A percentile compares a stretch with the other conserved stretches of the same genome.
Conservation (phyloP, 1,140 invertebrate species). For the Frieseomelitta varia region DNA sequence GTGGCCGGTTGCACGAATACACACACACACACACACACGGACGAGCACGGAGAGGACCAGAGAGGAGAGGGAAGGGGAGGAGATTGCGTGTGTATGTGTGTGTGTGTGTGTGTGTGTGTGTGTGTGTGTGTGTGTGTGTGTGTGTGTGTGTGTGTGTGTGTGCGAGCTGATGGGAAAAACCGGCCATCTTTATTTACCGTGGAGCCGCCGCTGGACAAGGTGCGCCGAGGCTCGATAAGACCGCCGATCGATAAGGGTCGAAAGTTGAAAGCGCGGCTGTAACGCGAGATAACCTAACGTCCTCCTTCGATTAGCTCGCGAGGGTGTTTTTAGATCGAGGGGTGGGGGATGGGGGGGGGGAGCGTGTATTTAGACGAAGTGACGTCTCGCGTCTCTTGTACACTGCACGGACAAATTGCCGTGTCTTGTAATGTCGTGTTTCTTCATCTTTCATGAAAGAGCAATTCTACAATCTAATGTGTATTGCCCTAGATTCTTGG, state of each 20-base stretch:
- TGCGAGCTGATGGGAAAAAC: conserved; percentile 56
- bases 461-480: too few relatives aligned
- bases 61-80: too few relatives aligned
- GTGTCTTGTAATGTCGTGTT: not conserved
- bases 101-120: too few relatives aligned
- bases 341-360: too few relatives aligned
- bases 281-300: conserved; percentile 35
- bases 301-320: not conserved
- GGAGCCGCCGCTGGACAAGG: conserved; percentile 47
- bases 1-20: conserved; percentile 21
- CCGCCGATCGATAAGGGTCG: conserved; percentile 64
- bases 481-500: too few relatives aligned
- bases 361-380: not conserved
- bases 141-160: conserved; percentile 9
- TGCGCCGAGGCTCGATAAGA: conserved; percentile 46
- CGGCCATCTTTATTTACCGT: conserved; percentile 70
- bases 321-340: not conserved
- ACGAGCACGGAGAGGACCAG: not conserved
- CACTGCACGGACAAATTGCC: not conserved
- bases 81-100: too few relatives aligned
- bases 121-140: too few relatives aligned
- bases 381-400: not conserved
- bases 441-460: not conserved
- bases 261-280: conserved; percentile 58
- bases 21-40: not conserved